Evolutionary conservation across 2,797 vertebrate genomes (phyloP).

Genomic region (Sparidentex hasta): DNA sequence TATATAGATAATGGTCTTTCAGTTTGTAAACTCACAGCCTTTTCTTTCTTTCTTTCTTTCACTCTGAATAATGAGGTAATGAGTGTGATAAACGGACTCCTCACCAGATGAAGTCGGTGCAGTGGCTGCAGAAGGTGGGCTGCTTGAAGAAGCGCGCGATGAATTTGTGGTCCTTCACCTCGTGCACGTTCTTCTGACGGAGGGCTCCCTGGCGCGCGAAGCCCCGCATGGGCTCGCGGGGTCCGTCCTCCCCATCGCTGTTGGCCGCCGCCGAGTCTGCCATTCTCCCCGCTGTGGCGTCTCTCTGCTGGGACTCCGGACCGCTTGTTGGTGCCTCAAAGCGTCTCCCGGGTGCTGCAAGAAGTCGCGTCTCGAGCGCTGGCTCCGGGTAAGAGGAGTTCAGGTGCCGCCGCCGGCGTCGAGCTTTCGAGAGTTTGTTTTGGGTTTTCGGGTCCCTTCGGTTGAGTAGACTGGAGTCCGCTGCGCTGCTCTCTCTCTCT

Average conservation of each 20-base stretch:
- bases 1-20: too few species aligned
- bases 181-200: slow-evolving; percentile 96
- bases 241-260: slow-evolving; percentile 89
- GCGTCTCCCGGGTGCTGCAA: background rate
- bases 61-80: too few species aligned
- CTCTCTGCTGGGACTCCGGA: too few species aligned
- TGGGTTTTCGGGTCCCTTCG: background rate
- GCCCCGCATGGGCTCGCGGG: slow-evolving; percentile 83
- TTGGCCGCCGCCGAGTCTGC: slow-evolving; percentile 79
- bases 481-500: slow-evolving; percentile 40
- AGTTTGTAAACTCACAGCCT: too few species aligned
- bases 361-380: slow-evolving; percentile 1
- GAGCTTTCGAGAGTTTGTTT: slow-evolving; percentile 5
- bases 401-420: background rate
- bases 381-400: background rate
- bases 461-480: slow-evolving; percentile 24
- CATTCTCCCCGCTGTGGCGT: slow-evolving; percentile 59
- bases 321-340: background rate
- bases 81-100: background rate
- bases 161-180: slow-evolving; percentile 97
- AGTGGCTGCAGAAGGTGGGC: slow-evolving; percentile 97
- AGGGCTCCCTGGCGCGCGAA: slow-evolving; percentile 95
- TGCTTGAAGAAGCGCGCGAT: slow-evolving; percentile 97
- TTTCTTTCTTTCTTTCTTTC: too few species aligned
- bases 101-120: slow-evolving; percentile 99